Conservation (phyloP, 2,888 invertebrate species). For the Mythimna ferrago region DNA sequence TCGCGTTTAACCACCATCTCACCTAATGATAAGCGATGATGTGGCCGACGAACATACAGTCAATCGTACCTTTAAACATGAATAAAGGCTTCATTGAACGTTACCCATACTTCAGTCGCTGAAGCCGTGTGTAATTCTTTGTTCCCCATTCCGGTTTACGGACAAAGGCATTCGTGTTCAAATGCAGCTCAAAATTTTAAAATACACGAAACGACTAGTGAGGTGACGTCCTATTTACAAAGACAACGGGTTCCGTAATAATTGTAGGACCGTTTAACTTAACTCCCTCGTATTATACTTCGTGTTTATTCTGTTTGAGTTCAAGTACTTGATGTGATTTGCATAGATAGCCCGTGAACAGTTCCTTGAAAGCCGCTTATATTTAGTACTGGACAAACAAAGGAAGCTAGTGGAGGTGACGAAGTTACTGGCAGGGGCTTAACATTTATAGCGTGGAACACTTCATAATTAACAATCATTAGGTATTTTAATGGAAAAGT, state of each 20-base stretch:
- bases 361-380: conserved; percentile 57
- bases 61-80: conserved; percentile 27
- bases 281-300: conserved; percentile 38
- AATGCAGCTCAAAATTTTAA: conserved; percentile 75
- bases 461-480: conserved; percentile 17
- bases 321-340: conserved; percentile 55
- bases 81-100: conserved; percentile 56
- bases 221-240: conserved; percentile 71
- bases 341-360: conserved; percentile 59
- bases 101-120: conserved; percentile 40
- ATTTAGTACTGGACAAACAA: conserved; percentile 58
- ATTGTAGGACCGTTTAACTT: conserved; percentile 49
- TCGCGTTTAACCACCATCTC: no score
- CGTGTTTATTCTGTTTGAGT: conserved; percentile 53
- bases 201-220: conserved; percentile 69
- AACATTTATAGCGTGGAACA: conserved; percentile 35
- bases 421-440: conserved; percentile 39
- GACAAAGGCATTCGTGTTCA: conserved; percentile 76
- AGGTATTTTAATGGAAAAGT: conserved; percentile 14
- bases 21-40: no score
- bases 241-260: conserved; percentile 40
- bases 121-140: conserved; percentile 64
- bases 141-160: conserved; percentile 66
- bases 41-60: background rate
- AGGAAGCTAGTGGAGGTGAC: conserved; percentile 52